Evolutionary conservation across 2,797 vertebrate genomes (phyloP), one percentile per base, ranked within the genome.

Genomic region (Periparus ater): DNA sequence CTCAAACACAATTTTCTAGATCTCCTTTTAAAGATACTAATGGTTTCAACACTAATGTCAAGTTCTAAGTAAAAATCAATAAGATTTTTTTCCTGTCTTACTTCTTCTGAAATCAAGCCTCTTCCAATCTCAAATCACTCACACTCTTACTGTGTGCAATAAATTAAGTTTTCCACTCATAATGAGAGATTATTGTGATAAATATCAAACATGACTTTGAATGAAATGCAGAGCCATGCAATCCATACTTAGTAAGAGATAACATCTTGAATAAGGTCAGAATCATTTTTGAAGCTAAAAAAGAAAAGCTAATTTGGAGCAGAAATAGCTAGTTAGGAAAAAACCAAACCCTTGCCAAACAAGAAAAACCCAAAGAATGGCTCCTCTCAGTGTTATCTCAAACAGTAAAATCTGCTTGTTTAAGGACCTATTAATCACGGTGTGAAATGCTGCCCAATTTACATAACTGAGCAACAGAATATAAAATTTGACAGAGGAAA

Each of bases 161-260:
- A 90, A 90, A 88, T 88, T 53, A 72, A 89, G 45, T 89, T 90
- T 90, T 94, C 77, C 0, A 0, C 65, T 85, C 2, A 2, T 93
- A 93, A 91, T 82, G 67, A 91, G 84, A 89, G 67, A 82, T 87
- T 85, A 88, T 67, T 61, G 23, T 67, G 88, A 95, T 91, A 94
- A 96, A 93, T 91, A 94, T 82, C 89, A 94, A 86, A 87, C 74
- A 86, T 42, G 67, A 68, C 50, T 96, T 91, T 79, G 80, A 95
- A 85, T 77, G 74, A 91, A 95, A 93, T 81, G 38, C 34, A 86
- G 71, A 94, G 34, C 55, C 47, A 61, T 67, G 42, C 10, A 70
- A 84, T 57, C 58, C 66, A 79, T 70, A 71, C 50, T 75, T 75
- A 73, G 66, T 42, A 62, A 73, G 36, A 86, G 57, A 91, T 73